phyloP scores from a whole-genome alignment of 1,140 invertebrate genomes.

The Zaprionus capensis region DNA sequence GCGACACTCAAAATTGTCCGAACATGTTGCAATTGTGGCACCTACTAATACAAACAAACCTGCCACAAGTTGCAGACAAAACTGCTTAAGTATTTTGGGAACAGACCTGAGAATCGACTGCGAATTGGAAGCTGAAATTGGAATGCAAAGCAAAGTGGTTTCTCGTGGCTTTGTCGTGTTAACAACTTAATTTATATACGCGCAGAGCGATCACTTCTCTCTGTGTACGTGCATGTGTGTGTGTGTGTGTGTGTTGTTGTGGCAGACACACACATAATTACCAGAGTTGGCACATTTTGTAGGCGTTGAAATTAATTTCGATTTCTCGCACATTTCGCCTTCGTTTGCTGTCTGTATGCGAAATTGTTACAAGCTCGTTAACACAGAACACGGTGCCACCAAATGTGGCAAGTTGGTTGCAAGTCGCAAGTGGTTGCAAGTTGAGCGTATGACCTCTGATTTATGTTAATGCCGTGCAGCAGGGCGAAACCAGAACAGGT shows the following conservation, averaged over 20 bases:
- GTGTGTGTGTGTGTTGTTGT: slow-evolving; percentile 9
- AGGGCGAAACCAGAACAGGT: slow-evolving; percentile 49
- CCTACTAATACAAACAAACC: slow-evolving; percentile 10
- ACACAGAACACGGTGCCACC: slow-evolving; percentile 75
- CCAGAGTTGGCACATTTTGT: slow-evolving; percentile 58
- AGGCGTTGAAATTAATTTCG: slow-evolving; percentile 81
- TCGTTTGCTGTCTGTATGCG: slow-evolving; percentile 58
- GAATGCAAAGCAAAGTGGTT: slow-evolving; percentile 25
- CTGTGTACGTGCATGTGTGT: background rate
- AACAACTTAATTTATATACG: slow-evolving; percentile 81
- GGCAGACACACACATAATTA: slow-evolving; percentile 58
- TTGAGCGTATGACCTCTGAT: slow-evolving; percentile 76
- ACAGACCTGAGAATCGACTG: background rate
- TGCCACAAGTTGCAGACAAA: background rate
- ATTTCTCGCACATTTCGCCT: slow-evolving; percentile 76
- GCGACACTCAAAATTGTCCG: slow-evolving; percentile 34
- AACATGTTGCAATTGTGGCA: slow-evolving; percentile 43
- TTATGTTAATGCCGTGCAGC: slow-evolving; percentile 78
- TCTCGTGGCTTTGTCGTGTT: slow-evolving; percentile 73
- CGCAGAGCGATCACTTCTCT: slow-evolving; percentile 4
- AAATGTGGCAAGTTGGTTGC: slow-evolving; percentile 28
- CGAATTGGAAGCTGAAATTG: slow-evolving; percentile 17
- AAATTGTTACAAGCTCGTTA: slow-evolving; percentile 83
- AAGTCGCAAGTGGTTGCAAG: slow-evolving; percentile 8
- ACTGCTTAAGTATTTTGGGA: background rate